Percentiles rank a stretch among this genome's conserved stretches.
Conservation (phyloP, 2,797 vertebrate genomes). For the Geotrypetes seraphini region DNA sequence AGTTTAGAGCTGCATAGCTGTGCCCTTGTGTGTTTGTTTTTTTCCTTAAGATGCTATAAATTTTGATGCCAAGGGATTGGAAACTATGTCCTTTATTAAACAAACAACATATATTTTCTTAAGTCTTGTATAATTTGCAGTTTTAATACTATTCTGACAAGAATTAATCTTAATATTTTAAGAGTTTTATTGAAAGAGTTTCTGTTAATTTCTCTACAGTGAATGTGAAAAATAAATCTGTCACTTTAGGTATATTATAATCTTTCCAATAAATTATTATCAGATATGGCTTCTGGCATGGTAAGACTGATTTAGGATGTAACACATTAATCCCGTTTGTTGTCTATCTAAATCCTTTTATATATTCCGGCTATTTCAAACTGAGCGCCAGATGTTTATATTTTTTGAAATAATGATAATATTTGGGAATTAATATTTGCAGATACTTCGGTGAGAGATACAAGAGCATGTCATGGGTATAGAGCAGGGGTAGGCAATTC, state of each 20-base stretch:
- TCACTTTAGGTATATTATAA: no score
- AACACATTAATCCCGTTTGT: background rate
- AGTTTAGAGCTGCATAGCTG: constrained; percentile 29
- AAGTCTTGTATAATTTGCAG: constrained; percentile 30
- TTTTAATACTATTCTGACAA: constrained; percentile 27
- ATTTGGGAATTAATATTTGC: no score
- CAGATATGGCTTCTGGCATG: no score
- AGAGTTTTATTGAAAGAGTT: constrained; percentile 17
- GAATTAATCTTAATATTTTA: constrained; percentile 32
- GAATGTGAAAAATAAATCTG: no score
- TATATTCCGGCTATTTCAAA: constrained; percentile 8
- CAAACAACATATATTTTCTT: constrained; percentile 34
- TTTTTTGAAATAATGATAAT: no score
- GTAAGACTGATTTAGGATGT: background rate
- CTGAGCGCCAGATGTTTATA: no score
- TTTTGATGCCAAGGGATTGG: constrained; percentile 34
- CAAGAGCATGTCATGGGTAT: no score
- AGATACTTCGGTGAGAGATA: no score
- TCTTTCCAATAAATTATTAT: constrained; percentile 1
- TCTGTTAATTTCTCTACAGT: constrained; percentile 15
- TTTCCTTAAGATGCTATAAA: constrained; percentile 30
- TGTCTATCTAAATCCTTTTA: constrained; percentile 15
- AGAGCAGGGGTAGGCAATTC: no score
- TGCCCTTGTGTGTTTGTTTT: constrained; percentile 15
- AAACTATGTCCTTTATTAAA: constrained; percentile 39